phyloP scores from a whole-genome alignment of 2,888 invertebrate species.

The Euplagia quadripunctaria region DNA sequence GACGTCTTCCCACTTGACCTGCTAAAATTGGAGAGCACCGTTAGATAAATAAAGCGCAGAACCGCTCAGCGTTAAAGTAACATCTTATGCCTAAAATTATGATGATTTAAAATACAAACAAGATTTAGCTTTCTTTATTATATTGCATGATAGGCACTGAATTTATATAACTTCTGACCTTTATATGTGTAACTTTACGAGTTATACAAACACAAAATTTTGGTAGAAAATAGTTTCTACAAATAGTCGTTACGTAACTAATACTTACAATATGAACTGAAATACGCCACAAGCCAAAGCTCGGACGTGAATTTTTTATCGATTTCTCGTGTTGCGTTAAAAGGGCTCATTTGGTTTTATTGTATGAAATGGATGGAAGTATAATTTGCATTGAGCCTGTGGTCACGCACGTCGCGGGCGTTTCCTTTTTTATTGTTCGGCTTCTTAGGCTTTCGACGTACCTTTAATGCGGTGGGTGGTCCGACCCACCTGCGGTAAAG shows the following conservation, averaged over 20 bases:
- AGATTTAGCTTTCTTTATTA: background rate
- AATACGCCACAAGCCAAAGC: slow-evolving; percentile 40
- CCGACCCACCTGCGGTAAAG: slow-evolving; percentile 56
- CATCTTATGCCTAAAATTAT: background rate
- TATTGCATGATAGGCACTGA: background rate
- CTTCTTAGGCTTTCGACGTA: slow-evolving; percentile 72
- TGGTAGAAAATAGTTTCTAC: background rate
- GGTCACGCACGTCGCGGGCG: slow-evolving; percentile 80
- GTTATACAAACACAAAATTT: background rate
- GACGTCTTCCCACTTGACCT: background rate
- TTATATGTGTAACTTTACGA: background rate
- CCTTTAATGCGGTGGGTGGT: slow-evolving; percentile 70
- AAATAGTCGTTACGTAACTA: background rate
- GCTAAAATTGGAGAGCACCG: background rate
- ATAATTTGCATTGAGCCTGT: slow-evolving; percentile 84
- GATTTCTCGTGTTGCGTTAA: slow-evolving; percentile 85
- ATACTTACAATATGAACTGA: slow-evolving; percentile 35
- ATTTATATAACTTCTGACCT: background rate
- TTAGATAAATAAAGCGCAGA: background rate
- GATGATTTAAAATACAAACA: no score
- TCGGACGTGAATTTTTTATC: slow-evolving; percentile 74
- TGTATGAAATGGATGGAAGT: slow-evolving; percentile 84
- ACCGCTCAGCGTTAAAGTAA: background rate
- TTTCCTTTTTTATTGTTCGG: slow-evolving; percentile 80
- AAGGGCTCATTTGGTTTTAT: slow-evolving; percentile 86